phyloP scores from a whole-genome alignment of 2,797 vertebrate species.

The Enteromius fasciolatus region DNA sequence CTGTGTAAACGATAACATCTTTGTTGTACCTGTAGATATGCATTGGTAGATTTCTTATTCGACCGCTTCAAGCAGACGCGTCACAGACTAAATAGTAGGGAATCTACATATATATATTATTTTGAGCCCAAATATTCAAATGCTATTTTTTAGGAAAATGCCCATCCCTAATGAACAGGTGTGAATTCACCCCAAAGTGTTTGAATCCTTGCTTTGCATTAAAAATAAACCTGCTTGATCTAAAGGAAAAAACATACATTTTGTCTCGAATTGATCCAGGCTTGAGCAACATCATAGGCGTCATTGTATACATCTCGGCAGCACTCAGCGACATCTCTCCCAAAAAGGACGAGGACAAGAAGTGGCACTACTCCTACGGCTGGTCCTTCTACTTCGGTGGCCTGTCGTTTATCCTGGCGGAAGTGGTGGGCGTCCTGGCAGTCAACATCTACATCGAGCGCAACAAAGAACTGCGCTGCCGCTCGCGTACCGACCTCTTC shows the following conservation, averaged over 20 bases:
- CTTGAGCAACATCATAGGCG: constrained; percentile 95
- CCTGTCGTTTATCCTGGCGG: constrained; percentile 91
- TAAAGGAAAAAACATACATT: background rate
- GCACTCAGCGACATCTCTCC: constrained; percentile 91
- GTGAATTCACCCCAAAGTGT: background rate
- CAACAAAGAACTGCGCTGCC: constrained; percentile 90
- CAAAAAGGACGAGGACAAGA: constrained; percentile 91
- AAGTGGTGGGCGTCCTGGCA: constrained; percentile 91
- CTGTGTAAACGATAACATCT: too few species aligned
- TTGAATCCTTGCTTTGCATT: background rate
- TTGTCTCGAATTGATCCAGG: constrained; percentile 68
- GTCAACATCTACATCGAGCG: constrained; percentile 96
- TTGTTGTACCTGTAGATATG: too few species aligned
- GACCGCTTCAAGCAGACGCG: too few species aligned
- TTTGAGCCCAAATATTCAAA: too few species aligned
- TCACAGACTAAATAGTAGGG: too few species aligned
- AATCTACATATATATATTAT: too few species aligned
- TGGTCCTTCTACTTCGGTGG: constrained; percentile 97
- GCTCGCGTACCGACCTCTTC: constrained; percentile 88
- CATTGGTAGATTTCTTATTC: too few species aligned
- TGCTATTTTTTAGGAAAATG: too few species aligned
- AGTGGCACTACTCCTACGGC: constrained; percentile 93
- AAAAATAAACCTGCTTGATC: background rate
- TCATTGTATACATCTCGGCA: constrained; percentile 94
- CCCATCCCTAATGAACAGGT: too few species aligned